Conservation (phyloP, 1,140 invertebrate species). For the Tetraneura akinire region DNA sequence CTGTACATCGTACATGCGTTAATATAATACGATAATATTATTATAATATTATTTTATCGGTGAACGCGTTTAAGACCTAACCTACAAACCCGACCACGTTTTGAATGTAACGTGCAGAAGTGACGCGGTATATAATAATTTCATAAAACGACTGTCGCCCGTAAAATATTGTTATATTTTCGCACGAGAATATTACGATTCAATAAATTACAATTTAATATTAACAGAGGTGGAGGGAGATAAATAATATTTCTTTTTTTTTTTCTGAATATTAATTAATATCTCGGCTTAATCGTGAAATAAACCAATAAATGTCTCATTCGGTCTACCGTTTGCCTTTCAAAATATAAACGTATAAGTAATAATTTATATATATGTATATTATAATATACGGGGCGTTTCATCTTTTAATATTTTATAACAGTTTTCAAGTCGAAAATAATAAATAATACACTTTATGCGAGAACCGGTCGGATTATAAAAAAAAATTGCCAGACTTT, state of each 20-base stretch:
- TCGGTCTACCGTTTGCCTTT: neutral
- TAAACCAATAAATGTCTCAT: neutral
- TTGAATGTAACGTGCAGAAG: too few relatives aligned
- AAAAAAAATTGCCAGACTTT: neutral
- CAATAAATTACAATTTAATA: neutral
- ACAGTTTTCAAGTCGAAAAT: neutral
- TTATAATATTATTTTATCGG: too few relatives aligned
- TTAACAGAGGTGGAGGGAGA: too few relatives aligned
- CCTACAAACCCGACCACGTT: too few relatives aligned
- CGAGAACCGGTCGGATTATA: neutral
- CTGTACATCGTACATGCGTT: too few relatives aligned
- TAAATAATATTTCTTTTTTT: too few relatives aligned
- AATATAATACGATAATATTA: too few relatives aligned
- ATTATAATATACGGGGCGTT: neutral
- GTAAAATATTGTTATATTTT: neutral
- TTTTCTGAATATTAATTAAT: too few relatives aligned
- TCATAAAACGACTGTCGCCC: too few relatives aligned
- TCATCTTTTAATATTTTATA: neutral
- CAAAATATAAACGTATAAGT: neutral
- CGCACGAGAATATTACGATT: neutral
- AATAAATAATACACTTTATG: neutral
- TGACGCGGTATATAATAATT: too few relatives aligned
- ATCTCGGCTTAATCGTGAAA: neutral
- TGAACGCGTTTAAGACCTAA: too few relatives aligned
- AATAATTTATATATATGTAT: neutral